These are phyloP conservation scores for Platichthys flesus DNA, from an alignment of 2,113 vertebrate species.

Conservation along the genomic window DNA sequence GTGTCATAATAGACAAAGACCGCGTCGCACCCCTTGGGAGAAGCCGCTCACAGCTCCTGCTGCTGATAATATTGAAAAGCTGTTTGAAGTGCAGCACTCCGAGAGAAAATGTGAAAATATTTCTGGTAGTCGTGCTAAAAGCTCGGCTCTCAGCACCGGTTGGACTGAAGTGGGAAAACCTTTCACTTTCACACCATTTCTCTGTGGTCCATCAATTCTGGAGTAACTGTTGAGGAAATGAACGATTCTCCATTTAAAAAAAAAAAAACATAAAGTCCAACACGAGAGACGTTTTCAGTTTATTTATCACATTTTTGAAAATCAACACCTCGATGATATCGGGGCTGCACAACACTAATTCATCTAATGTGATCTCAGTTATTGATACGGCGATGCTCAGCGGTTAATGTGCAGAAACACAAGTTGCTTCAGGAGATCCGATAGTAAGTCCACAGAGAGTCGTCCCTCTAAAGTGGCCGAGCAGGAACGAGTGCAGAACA, in stretches of 20 bases:
- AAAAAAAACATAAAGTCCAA: not conserved
- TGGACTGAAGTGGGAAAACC: constrained; percentile 19
- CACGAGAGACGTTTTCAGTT: not conserved
- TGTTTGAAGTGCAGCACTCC: constrained; percentile 53
- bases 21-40: constrained; percentile 32
- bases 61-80: constrained; percentile 61
- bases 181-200: constrained; percentile 20
- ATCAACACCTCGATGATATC: not conserved
- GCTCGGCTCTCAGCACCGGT: constrained; percentile 16
- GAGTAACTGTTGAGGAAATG: not conserved
- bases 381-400: not conserved
- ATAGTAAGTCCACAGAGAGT: constrained; percentile 12
- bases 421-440: constrained; percentile 11
- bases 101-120: constrained; percentile 34
- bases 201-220: constrained; percentile 2
- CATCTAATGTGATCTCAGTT: not conserved
- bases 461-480: constrained; percentile 9
- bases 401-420: not conserved
- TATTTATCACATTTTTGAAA: not conserved
- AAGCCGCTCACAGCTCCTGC: constrained; percentile 29
- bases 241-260: not conserved
- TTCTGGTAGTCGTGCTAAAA: constrained; percentile 43
- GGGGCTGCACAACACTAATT: not conserved
- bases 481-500: not conserved
- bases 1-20: constrained; percentile 60